phyloP scores from a whole-genome alignment of 2,797 vertebrate species.

The Peromyscus attwateri region DNA sequence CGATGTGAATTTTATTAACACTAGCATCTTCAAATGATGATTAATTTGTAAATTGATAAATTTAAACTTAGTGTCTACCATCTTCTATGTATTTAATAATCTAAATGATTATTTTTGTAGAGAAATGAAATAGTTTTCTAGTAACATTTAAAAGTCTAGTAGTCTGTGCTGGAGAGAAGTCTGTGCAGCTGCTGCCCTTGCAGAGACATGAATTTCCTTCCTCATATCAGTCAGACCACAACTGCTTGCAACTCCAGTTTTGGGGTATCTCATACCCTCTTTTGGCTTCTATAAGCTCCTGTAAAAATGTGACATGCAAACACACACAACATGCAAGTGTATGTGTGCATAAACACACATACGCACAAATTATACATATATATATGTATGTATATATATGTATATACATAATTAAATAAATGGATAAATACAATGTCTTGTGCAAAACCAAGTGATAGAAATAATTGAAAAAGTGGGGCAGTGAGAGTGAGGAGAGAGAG shows the following conservation, averaged over 20 bases:
- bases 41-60: background rate
- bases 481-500: background rate
- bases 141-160: background rate
- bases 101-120: background rate
- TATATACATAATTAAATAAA: background rate
- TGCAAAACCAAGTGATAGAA: background rate
- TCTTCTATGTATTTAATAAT: background rate
- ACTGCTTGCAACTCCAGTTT: background rate
- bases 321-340: background rate
- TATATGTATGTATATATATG: too few species aligned
- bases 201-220: background rate
- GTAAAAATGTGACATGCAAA: background rate
- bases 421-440: background rate
- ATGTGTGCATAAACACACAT: background rate
- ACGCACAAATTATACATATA: background rate
- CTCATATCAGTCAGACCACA: rapidly evolving
- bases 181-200: background rate
- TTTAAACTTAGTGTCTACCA: background rate
- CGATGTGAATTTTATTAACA: background rate
- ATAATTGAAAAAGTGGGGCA: background rate
- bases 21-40: background rate
- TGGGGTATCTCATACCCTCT: background rate
- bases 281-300: background rate
- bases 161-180: background rate
- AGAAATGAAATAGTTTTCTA: background rate